Evolutionary conservation across 1,140 invertebrate genomes (phyloP), one percentile per base, ranked within the genome.

Genomic region (Calycopis cecrops): DNA sequence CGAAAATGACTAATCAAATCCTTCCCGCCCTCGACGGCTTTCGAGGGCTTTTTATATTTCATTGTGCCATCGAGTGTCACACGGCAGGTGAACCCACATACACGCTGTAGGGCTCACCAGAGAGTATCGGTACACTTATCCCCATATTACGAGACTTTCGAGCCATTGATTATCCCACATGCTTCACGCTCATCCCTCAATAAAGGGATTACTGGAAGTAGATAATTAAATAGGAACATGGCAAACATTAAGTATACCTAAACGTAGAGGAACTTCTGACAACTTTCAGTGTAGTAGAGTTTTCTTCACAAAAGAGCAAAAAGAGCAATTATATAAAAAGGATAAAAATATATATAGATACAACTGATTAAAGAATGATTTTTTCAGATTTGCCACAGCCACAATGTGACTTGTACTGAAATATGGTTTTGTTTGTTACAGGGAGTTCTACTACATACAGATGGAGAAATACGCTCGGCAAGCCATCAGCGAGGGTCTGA

Each of bases 391-490:
- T n/a, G n/a, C n/a, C n/a, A n/a, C n/a, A n/a, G n/a, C n/a, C n/a
- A n/a, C n/a, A n/a, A n/a, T n/a, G n/a, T n/a, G n/a, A 42, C 9
- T 17, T 18, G 16, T 14, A 44, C 9, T 44, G 12, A 44, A 44
- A 14, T 17, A n/a, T 44, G 14, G 17, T 44, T 42, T 7, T 14
- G 7, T 17, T 65, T 69, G 60, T 92, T 94, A 44, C 93, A 99
- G 98, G 88, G 98, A 99, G 90, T 99, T 99, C 91, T 99, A 98
- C 91, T 99, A 99, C 90, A 99, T 99, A 80, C 98, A 99, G 91
- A 99, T 99, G 98, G 99, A 99, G 90, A 99, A 99, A 89, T 99
- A 98, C 89, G 98, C 98, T 53, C 92, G 98, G 69, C 97, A 99
- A 89, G 96, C 97, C 33, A 93, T 99, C 65, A 97, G 96, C 62